phyloP scores from a whole-genome alignment of 1,140 invertebrate species.

The Cyclargus thomasi region DNA sequence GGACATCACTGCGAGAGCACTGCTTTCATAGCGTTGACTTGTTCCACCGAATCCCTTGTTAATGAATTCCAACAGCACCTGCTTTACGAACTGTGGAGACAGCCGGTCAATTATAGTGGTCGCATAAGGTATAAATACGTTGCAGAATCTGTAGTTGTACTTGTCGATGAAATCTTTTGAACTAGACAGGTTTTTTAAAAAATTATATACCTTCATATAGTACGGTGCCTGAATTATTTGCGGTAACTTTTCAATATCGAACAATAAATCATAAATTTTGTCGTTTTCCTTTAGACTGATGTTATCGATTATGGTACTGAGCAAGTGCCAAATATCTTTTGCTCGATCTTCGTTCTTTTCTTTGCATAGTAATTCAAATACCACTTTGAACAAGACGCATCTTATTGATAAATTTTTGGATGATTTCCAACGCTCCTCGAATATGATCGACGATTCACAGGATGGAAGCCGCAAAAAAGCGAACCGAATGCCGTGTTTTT shows the following conservation, averaged over 20 bases:
- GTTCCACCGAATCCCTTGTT: slow-evolving; percentile 28
- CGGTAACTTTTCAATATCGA: slow-evolving; percentile 35
- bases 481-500: slow-evolving; percentile 52
- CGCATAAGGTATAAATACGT: slow-evolving; percentile 29
- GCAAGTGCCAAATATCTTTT: slow-evolving; percentile 34
- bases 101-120: slow-evolving; percentile 37
- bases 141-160: slow-evolving; percentile 21
- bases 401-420: slow-evolving; percentile 47
- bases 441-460: slow-evolving; percentile 34
- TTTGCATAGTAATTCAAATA: slow-evolving; percentile 40
- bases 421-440: slow-evolving; percentile 39
- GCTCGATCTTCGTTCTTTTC: slow-evolving; percentile 38
- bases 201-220: slow-evolving; percentile 41
- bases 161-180: slow-evolving; percentile 26
- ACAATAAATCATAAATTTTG: slow-evolving; percentile 39
- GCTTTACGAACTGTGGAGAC: slow-evolving; percentile 34
- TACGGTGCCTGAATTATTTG: slow-evolving; percentile 32
- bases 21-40: slow-evolving; percentile 13
- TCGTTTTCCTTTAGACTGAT: slow-evolving; percentile 44
- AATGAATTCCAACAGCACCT: slow-evolving; percentile 37
- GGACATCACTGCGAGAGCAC: slow-evolving; percentile 30
- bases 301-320: slow-evolving; percentile 45
- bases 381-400: slow-evolving; percentile 44
- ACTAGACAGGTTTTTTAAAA: slow-evolving; percentile 35
- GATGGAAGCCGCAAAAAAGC: slow-evolving; percentile 41